A percentile compares a stretch with the other conserved stretches of the same genome.
phyloP scores from a whole-genome alignment of 2,797 vertebrate genomes.

The Clarias laeviceps region DNA sequence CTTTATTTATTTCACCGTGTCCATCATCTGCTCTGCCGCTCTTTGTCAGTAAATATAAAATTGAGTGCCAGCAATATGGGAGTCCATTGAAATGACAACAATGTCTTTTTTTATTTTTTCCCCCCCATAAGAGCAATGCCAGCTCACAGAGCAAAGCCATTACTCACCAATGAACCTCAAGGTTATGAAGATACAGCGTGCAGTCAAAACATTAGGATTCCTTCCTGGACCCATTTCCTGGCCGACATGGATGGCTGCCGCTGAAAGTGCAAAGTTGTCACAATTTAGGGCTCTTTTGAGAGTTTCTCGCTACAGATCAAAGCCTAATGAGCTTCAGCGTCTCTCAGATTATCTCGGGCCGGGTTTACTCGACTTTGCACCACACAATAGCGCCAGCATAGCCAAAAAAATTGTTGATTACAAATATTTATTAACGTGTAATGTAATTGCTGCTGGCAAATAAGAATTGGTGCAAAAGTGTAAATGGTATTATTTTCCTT shows the following conservation, averaged over 20 bases:
- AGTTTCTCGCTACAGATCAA: constrained; percentile 32
- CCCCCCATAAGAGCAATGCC: constrained; percentile 47
- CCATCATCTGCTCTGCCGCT: constrained; percentile 23
- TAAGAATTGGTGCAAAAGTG: constrained; percentile 1
- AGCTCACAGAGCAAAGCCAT: constrained; percentile 44
- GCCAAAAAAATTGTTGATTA: constrained; percentile 14
- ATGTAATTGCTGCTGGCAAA: constrained; percentile 37
- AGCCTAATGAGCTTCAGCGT: constrained; percentile 47
- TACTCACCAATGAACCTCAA: constrained; percentile 50
- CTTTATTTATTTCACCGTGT: constrained; percentile 13
- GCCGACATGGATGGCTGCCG: constrained; percentile 44
- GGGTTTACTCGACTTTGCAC: constrained; percentile 33
- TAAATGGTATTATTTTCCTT: constrained; percentile 23
- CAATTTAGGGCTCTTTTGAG: constrained; percentile 48
- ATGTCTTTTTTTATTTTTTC: constrained; percentile 9
- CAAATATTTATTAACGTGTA: constrained; percentile 32
- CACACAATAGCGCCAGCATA: neutral
- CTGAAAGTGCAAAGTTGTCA: constrained; percentile 51
- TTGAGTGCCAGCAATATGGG: constrained; percentile 33
- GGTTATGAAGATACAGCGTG: constrained; percentile 57
- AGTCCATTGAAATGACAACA: constrained; percentile 30
- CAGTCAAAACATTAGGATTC: constrained; percentile 57
- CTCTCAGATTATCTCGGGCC: constrained; percentile 40
- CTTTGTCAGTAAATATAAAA: constrained; percentile 34
- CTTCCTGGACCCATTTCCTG: constrained; percentile 57